These are phyloP conservation scores for Acipenser oxyrinchus DNA, from an alignment of 2,797 vertebrate species.

Conservation along the genomic window DNA sequence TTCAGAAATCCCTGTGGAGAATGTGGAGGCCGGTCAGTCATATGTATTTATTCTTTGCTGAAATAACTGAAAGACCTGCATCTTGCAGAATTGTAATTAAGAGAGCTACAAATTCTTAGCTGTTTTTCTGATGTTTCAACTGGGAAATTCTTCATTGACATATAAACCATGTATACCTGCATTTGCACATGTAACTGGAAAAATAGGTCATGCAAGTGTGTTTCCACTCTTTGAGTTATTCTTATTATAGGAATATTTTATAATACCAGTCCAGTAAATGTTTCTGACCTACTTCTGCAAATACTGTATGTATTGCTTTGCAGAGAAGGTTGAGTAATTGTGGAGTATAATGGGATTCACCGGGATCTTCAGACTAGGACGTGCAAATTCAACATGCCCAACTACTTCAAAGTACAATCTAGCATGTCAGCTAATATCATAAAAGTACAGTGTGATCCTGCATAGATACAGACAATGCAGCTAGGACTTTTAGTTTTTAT, in stretches of 20 bases:
- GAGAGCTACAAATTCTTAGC: no score
- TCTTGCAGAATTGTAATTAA: no score
- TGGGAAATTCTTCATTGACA: neutral
- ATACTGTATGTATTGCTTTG: constrained; percentile 11
- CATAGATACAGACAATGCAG: no score
- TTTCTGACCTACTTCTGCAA: constrained; percentile 34
- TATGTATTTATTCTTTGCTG: no score
- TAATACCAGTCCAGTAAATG: constrained; percentile 21
- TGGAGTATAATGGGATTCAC: constrained; percentile 17
- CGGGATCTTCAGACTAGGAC: neutral
- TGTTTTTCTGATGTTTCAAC: neutral
- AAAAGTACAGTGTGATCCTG: no score
- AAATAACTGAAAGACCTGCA: no score
- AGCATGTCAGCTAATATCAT: no score
- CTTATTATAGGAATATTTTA: constrained; percentile 30
- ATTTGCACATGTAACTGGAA: constrained; percentile 26
- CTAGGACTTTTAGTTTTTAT: no score
- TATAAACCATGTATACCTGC: constrained; percentile 26
- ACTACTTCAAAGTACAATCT: no score
- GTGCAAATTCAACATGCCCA: no score
- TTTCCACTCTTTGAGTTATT: constrained; percentile 3
- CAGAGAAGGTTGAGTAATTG: constrained; percentile 16
- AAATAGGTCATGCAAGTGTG: constrained; percentile 26
- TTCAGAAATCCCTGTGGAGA: no score
- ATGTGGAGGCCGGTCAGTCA: no score